Conservation (phyloP, 30 jellyfish, hydroid and myxozoan genomes). For the Chrysaora quinquecirrha region DNA sequence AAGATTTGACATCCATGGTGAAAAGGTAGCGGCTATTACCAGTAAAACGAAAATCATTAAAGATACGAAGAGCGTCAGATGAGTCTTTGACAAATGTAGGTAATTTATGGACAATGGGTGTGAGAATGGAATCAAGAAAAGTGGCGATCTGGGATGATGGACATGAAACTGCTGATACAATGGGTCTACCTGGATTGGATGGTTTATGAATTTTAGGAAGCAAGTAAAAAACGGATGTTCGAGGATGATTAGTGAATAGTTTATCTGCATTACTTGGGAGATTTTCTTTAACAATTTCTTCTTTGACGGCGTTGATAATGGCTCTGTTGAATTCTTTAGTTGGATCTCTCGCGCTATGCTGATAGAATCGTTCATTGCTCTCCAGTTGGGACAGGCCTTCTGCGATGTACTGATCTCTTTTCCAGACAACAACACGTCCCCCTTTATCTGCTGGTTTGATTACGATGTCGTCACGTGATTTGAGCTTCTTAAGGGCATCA, state of each 20-base stretch:
- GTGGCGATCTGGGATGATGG: slow-evolving; percentile 22
- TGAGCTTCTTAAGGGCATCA: slow-evolving; percentile 3
- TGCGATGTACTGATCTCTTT: not conserved
- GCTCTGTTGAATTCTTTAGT: slow-evolving; percentile 14
- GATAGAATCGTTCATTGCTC: not conserved
- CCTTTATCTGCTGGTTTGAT: slow-evolving; percentile 36
- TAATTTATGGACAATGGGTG: not conserved
- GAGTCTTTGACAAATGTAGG: not conserved
- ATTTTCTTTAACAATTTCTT: slow-evolving; percentile 4
- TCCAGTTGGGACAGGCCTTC: slow-evolving; percentile 24
- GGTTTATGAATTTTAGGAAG: slow-evolving; percentile 15
- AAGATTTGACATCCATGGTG: slow-evolving; percentile 15
- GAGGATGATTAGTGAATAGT: slow-evolving; percentile 9
- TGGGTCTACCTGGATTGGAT: slow-evolving; percentile 34
- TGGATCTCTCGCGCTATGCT: not conserved
- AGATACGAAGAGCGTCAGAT: not conserved
- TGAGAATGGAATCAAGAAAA: slow-evolving; percentile 3
- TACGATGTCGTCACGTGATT: slow-evolving; percentile 1
- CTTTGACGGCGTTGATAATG: not conserved
- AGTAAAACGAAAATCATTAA: not conserved
- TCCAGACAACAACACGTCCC: slow-evolving; percentile 34
- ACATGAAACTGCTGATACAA: slow-evolving; percentile 31
- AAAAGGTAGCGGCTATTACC: not conserved
- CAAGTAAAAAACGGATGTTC: slow-evolving; percentile 24
- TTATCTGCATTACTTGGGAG: slow-evolving; percentile 3